These are phyloP conservation scores for Peromyscus nudipes DNA, from an alignment of 2,797 vertebrate species.

Conservation along the genomic window DNA sequence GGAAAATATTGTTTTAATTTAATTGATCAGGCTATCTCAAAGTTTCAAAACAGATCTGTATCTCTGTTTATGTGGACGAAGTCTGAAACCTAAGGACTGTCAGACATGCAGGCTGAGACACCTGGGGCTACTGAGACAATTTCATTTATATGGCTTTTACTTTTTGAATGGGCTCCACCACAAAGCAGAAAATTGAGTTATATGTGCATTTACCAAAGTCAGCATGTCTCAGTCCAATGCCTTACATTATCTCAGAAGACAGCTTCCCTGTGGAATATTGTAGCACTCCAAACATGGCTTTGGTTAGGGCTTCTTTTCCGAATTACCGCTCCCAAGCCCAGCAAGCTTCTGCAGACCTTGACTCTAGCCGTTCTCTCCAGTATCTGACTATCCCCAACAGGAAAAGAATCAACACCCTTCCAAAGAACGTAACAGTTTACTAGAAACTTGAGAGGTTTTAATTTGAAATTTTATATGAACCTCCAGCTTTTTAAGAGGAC, in stretches of 20 bases:
- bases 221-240: neutral
- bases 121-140: slow-evolving; percentile 5
- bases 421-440: neutral
- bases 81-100: neutral
- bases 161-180: neutral
- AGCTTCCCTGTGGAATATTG: neutral
- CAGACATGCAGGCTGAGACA: neutral
- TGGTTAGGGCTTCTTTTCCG: neutral
- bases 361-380: neutral
- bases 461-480: slow-evolving; percentile 21
- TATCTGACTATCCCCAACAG: neutral
- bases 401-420: neutral
- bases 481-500: neutral
- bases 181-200: slow-evolving; percentile 51
- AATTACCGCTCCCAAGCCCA: neutral
- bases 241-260: neutral
- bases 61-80: slow-evolving; percentile 2
- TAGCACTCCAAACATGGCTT: neutral
- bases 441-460: slow-evolving; percentile 2
- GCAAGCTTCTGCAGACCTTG: neutral
- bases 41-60: neutral
- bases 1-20: neutral
- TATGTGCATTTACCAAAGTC: neutral
- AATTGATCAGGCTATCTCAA: neutral
- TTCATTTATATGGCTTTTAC: slow-evolving; percentile 17